Evolutionary conservation across 2,113 vertebrate genomes (phyloP), one percentile per base, ranked within the genome.

Genomic region (Planiliza haematocheilus): DNA sequence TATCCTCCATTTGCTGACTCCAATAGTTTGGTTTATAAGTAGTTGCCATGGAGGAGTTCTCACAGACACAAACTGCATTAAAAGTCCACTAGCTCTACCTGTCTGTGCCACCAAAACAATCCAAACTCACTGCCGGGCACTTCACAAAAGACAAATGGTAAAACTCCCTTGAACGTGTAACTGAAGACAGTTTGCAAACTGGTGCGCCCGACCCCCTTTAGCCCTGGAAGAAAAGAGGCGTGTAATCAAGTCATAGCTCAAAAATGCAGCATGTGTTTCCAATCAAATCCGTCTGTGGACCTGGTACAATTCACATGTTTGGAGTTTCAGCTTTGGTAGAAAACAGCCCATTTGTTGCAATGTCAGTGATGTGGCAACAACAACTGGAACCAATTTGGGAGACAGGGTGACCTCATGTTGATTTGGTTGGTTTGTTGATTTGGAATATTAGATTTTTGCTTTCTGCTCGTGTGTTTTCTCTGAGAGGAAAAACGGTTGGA

Each of bases 221-320:
- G 70, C 57, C 66, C 42, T 49, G 57, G 60, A 45, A 89, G 87
- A 87, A 89, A 77, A 76, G 88, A 92, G 87, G 90, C 90, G 80
- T 93, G 85, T 84, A 91, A 92, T 91, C 83, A 85, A 91, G 90
- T 93, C 92, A 92, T 78, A 74, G 90, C 89, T 84, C 24, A 93
- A 89, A 93, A 93, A 94, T 93, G 92, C 84, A 86, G 79, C 93
- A 93, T 91, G 91, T 93, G 93, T 89, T 93, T 89, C 88, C 77
- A 88, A 93, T 93, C 87, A 86, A 34, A 46, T 45, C 76, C 75
- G 58, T 87, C 76, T 89, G 89, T 76, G 84, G 87, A 91, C 85
- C 85, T 81, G 83, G 80, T 77, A 79, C 70, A 70, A 82, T 91
- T 93, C 89, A 81, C 84, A 87, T 89, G 89, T 89, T 93, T 89